Conservation (phyloP, 2,113 vertebrate species). For the Laterallus jamaicensis region DNA sequence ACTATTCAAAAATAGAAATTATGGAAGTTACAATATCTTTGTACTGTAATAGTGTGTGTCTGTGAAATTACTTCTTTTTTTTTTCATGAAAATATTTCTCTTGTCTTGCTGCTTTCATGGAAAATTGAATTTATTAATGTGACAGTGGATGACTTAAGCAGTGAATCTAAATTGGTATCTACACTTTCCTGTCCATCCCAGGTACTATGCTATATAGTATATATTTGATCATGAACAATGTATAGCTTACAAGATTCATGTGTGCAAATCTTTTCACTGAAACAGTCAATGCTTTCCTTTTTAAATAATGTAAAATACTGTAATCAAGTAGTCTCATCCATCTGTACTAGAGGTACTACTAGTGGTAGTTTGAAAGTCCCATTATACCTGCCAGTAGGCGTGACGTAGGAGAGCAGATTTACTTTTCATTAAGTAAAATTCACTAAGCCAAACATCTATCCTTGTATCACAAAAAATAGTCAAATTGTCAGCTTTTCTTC, state of each 20-base stretch:
- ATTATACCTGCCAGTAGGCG: not conserved
- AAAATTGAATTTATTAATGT: conserved; percentile 20
- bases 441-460: not conserved
- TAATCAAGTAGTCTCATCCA: not conserved
- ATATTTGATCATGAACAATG: not conserved
- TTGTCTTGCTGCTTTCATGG: conserved; percentile 29
- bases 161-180: conserved; percentile 28
- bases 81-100: not conserved
- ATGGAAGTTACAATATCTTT: not conserved
- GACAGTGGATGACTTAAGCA: conserved; percentile 48
- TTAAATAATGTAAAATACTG: not conserved
- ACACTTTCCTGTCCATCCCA: conserved; percentile 22
- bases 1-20: not conserved
- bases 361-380: not conserved
- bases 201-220: conserved; percentile 1
- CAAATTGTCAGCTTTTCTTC: not conserved
- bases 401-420: not conserved
- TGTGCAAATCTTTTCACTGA: not conserved
- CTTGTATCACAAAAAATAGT: not conserved
- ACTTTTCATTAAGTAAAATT: not conserved
- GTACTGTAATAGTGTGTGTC: not conserved
- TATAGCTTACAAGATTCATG: not conserved
- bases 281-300: not conserved
- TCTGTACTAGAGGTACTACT: not conserved
- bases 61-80: not conserved